phyloP scores from a whole-genome alignment of 1,140 invertebrate genomes.

The Drosophila yakuba region DNA sequence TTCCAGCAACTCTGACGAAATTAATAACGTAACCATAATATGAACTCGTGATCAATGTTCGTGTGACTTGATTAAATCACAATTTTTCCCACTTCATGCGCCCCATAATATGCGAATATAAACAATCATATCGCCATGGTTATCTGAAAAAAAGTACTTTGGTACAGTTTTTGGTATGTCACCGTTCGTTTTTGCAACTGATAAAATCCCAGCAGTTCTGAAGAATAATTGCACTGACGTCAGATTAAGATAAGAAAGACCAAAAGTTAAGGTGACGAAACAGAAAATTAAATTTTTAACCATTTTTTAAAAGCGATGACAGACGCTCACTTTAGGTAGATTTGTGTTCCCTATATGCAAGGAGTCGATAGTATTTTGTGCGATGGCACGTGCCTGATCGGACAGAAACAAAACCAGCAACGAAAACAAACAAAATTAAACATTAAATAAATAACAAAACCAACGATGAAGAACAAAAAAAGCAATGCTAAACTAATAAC shows the following conservation, averaged over 20 bases:
- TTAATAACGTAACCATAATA: slow-evolving; percentile 5
- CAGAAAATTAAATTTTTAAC: slow-evolving; percentile 7
- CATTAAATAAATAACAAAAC: slow-evolving; percentile 63
- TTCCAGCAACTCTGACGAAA: slow-evolving; percentile 23
- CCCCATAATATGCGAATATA: slow-evolving; percentile 18
- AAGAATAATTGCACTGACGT: slow-evolving; percentile 33
- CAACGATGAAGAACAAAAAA: slow-evolving; percentile 35
- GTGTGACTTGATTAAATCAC: slow-evolving; percentile 36
- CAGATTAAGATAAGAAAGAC: slow-evolving; percentile 16
- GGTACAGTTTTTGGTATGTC: slow-evolving; percentile 14
- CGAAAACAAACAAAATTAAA: slow-evolving; percentile 57
- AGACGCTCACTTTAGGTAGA: slow-evolving; percentile 6
- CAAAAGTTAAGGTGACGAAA: slow-evolving; percentile 18
- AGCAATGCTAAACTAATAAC: slow-evolving; percentile 75
- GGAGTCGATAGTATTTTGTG: slow-evolving; percentile 70
- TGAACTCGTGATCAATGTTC: slow-evolving; percentile 31
- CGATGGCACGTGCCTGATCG: slow-evolving; percentile 61
- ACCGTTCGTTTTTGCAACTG: slow-evolving; percentile 3
- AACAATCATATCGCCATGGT: slow-evolving; percentile 24
- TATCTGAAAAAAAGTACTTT: slow-evolving; percentile 30
- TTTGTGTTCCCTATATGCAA: slow-evolving; percentile 51
- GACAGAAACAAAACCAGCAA: slow-evolving; percentile 27
- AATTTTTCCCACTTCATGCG: slow-evolving; percentile 18
- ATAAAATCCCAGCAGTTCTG: slow-evolving; percentile 27
- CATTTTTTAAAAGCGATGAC: not conserved